phyloP scores from a whole-genome alignment of 2,797 vertebrate genomes.

The Sarcoramphus papa region DNA sequence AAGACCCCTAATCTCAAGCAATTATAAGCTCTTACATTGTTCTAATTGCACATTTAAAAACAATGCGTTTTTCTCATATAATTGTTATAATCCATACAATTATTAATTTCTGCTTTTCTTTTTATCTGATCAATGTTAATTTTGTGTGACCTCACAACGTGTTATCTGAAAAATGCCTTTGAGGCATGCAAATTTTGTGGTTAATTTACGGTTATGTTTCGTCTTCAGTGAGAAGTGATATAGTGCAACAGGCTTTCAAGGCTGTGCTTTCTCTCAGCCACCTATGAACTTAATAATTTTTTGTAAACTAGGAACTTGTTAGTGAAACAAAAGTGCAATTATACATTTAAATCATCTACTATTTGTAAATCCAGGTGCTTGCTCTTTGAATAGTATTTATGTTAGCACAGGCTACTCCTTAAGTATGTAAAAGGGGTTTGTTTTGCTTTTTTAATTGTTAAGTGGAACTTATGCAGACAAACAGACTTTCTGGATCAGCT shows the following conservation, averaged over 20 bases:
- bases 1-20: slow-evolving; percentile 27
- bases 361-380: background rate
- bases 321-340: background rate
- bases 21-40: slow-evolving; percentile 27
- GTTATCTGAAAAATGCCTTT: slow-evolving; percentile 26
- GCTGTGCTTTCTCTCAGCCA: background rate
- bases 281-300: background rate
- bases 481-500: background rate
- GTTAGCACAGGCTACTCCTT: background rate
- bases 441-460: background rate
- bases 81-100: slow-evolving; percentile 1
- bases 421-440: background rate
- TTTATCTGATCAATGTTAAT: slow-evolving; percentile 47
- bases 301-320: background rate
- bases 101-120: slow-evolving; percentile 38
- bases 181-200: background rate
- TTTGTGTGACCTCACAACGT: background rate
- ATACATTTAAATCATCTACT: background rate
- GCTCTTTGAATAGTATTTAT: background rate
- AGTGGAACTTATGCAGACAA: background rate
- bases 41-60: slow-evolving; percentile 29
- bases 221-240: background rate
- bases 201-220: background rate
- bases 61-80: background rate
- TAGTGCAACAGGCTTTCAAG: background rate